phyloP scores from a whole-genome alignment of 1,140 invertebrate genomes.

The Heliconius nattereri region DNA sequence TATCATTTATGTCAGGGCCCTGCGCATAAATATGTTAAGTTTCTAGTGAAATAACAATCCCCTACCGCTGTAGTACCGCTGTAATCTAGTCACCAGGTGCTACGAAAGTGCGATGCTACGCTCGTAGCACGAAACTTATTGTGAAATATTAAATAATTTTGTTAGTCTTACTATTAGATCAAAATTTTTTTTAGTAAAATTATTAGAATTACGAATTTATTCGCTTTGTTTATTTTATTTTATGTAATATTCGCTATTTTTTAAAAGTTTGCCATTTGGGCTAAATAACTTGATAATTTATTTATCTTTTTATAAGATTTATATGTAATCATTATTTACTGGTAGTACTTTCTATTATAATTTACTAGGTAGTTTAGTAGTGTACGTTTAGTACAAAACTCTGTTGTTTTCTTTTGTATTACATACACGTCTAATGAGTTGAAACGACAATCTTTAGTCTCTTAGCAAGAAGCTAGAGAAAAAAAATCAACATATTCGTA shows the following conservation, averaged over 20 bases:
- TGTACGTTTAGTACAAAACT: no score
- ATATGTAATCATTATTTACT: no score
- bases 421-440: background rate
- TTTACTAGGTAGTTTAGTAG: no score
- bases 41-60: slow-evolving; percentile 8
- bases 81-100: slow-evolving; percentile 11
- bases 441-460: background rate
- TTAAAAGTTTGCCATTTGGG: no score
- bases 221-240: no score
- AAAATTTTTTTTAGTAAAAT: background rate
- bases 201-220: no score
- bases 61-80: slow-evolving; percentile 1
- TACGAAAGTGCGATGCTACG: slow-evolving; percentile 8
- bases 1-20: background rate
- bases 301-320: no score
- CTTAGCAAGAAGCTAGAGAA: background rate
- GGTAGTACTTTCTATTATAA: no score
- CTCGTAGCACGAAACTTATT: background rate
- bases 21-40: slow-evolving; percentile 6
- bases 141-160: slow-evolving; percentile 12
- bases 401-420: no score
- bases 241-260: no score
- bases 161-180: background rate
- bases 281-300: no score
- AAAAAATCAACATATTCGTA: background rate